Percentiles rank a stretch among this genome's conserved stretches.
These are phyloP conservation scores for Dasyurus viverrinus DNA, from an alignment of 2,113 vertebrate genomes.

Conservation along the genomic window DNA sequence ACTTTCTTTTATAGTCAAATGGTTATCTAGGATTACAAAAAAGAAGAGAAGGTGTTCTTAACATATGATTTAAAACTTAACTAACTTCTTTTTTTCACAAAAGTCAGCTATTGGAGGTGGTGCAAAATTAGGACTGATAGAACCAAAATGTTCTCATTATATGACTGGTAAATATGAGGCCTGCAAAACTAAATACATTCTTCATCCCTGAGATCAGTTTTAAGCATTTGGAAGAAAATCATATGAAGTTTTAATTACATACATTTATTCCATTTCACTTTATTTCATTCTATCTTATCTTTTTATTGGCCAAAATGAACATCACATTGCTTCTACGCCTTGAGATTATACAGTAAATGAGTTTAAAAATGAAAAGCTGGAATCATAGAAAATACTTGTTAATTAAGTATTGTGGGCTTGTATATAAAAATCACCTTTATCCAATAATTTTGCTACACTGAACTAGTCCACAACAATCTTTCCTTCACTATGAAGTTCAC, in stretches of 20 bases:
- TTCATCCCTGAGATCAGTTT: not conserved
- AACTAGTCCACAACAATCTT: not conserved
- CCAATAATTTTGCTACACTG: not conserved
- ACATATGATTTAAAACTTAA: not conserved
- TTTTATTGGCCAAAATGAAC: not conserved
- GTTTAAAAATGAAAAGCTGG: not conserved
- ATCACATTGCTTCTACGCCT: not conserved
- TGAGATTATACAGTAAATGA: not conserved
- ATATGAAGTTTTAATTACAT: not conserved
- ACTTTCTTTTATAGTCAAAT: not conserved
- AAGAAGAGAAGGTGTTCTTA: not conserved
- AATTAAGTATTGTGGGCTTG: not conserved
- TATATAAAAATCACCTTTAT: not conserved
- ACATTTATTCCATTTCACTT: not conserved
- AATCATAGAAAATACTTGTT: conserved; percentile 7
- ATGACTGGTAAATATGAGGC: not conserved
- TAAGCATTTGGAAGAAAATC: not conserved
- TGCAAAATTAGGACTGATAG: not conserved
- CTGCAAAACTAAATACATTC: not conserved
- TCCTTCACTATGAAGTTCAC: not conserved
- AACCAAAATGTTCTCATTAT: not conserved
- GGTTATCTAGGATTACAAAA: not conserved
- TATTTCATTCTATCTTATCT: not conserved
- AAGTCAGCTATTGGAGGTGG: not conserved
- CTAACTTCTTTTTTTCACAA: not conserved